Evolutionary conservation across 2,113 vertebrate genomes (phyloP), one percentile per base, ranked within the genome.

Genomic region (Anguilla japonica): DNA sequence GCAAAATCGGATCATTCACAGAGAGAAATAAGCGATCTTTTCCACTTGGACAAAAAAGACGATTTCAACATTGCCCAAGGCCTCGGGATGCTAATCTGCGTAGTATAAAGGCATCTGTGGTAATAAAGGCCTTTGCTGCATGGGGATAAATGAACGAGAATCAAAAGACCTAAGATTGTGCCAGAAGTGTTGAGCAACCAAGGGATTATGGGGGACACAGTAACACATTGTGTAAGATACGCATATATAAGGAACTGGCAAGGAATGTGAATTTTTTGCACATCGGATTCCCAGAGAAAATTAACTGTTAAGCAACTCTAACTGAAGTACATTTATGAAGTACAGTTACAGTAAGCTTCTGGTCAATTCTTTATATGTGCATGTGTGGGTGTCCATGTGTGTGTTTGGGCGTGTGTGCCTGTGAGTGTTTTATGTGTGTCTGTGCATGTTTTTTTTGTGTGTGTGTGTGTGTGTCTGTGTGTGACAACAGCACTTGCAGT

Each of bases 71-170:
- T 13, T 29, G 41, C 41, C 43, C 43, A 20, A 26, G 60, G 43
- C 41, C 40, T 71, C 46, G 40, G 40, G 41, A 46, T 75, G 63
- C 41, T 75, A 84, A 84, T 84, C 83, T 75, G 83, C 40, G 22
- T 18, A 46, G 63, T 75, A 60, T 75, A 84, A 71, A 71, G 41
- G 63, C 9, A 84, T 8, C 20, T 8, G 14, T n/a, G 63, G 41
- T 75, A 67, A 84, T 39, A 84, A n/a, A 84, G 16, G 41, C 22
- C 60, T 34, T 39, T 26, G 11, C 41, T 75, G 40, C 41, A 75
- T 26, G 63, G 26, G n/a, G 15, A n/a, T 34, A 75, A 75, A 75
- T 29, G n/a, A 75, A 75, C 5, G n/a, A 2, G 71, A 75, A 34
- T 75, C 71, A 15, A 75, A 75, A 75, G n/a, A 26, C 71, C n/a